phyloP scores from a whole-genome alignment of 30 jellyfish, hydroid and myxozoan genomes.

The Phacellophora camtschatica region DNA sequence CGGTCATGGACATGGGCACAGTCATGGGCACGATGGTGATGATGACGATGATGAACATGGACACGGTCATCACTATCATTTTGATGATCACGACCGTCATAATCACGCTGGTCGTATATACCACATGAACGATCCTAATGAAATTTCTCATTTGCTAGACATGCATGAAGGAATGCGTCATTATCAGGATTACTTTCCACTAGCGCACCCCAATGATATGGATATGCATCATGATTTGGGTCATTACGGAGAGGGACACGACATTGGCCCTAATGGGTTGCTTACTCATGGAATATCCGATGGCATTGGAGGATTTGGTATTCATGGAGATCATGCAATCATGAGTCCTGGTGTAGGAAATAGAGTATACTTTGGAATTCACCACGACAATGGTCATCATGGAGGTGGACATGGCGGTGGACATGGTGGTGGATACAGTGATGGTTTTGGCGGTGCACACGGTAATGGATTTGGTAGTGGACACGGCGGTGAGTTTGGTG shows the following conservation, averaged over 20 bases:
- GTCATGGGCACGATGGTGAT: constrained; percentile 29
- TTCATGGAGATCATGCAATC: constrained; percentile 59
- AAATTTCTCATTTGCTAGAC: constrained; percentile 6
- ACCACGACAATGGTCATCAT: constrained; percentile 43
- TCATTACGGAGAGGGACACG: constrained; percentile 66
- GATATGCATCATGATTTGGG: constrained; percentile 57
- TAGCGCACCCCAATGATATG: constrained; percentile 47
- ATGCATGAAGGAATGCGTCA: constrained; percentile 61
- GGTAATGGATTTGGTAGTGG: constrained; percentile 38
- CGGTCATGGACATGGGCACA: constrained; percentile 24
- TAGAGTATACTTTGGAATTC: constrained; percentile 50
- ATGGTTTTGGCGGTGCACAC: constrained; percentile 37
- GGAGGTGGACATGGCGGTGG: constrained; percentile 40
- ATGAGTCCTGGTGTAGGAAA: constrained; percentile 76
- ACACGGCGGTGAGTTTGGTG: constrained; percentile 30
- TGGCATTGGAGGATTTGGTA: constrained; percentile 51
- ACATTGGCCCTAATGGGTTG: constrained; percentile 61
- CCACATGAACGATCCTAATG: constrained; percentile 66
- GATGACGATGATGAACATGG: constrained; percentile 34
- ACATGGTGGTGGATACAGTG: constrained; percentile 26
- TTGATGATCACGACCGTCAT: constrained; percentile 52
- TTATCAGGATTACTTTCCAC: constrained; percentile 34
- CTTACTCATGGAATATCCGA: constrained; percentile 61
- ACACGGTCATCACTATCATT: constrained; percentile 3
- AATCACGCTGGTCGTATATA: constrained; percentile 35